Conservation (phyloP, 2,888 invertebrate species). For the Caenorhabditis becei region DNA sequence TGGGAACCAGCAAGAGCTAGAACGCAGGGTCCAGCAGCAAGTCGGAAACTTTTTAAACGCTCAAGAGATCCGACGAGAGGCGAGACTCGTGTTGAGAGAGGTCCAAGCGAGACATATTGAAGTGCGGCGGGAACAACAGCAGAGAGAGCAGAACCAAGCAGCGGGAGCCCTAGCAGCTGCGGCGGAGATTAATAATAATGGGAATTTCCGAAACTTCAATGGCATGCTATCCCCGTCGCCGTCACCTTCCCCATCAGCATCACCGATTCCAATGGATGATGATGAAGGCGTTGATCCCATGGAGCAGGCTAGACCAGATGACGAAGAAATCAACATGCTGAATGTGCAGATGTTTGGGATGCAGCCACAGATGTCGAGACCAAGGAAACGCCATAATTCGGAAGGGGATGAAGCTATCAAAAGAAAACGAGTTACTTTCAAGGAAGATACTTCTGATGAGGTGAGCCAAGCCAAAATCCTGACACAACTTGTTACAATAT, state of each 20-base stretch:
- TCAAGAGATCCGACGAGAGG: background rate
- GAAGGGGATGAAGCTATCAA: background rate
- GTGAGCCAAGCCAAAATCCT: background rate
- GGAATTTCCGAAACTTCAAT: constrained; percentile 32
- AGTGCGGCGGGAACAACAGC: background rate
- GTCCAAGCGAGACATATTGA: background rate
- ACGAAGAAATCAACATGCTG: constrained; percentile 25
- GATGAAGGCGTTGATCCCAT: constrained; percentile 1
- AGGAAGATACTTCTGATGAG: constrained; percentile 29
- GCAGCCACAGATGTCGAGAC: constrained; percentile 21
- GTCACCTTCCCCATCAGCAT: constrained; percentile 31
- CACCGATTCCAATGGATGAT: constrained; percentile 21
- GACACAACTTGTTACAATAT: background rate
- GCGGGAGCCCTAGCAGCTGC: background rate
- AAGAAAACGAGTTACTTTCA: constrained; percentile 47
- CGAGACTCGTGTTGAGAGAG: background rate
- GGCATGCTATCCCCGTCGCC: constrained; percentile 37
- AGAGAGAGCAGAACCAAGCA: background rate
- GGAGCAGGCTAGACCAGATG: constrained; percentile 1
- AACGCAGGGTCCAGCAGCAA: background rate
- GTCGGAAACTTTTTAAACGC: background rate
- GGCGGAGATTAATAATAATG: constrained; percentile 24
- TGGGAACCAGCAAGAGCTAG: background rate
- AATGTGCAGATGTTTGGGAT: constrained; percentile 30
- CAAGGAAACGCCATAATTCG: constrained; percentile 36